Conservation (phyloP, 2,113 vertebrate genomes). For the Gulo gulo region DNA sequence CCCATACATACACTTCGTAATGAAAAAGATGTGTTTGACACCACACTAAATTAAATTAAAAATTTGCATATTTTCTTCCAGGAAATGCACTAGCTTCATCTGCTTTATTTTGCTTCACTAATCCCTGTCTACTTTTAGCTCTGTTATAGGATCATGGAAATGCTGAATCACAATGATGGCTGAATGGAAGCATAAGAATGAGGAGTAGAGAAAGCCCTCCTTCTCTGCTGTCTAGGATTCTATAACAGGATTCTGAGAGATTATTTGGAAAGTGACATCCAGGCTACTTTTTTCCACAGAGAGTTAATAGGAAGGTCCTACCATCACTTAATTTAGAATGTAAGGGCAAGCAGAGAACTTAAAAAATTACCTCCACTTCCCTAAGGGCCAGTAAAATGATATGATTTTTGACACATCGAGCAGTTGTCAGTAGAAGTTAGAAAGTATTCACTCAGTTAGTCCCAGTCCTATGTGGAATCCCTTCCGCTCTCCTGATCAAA, state of each 20-base stretch:
- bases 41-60: constrained; percentile 74
- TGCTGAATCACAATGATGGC: constrained; percentile 40
- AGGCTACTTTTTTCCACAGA: not conserved
- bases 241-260: not conserved
- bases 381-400: not conserved
- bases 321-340: not conserved
- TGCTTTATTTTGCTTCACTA: constrained; percentile 64
- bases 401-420: not conserved
- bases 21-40: constrained; percentile 77
- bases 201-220: not conserved
- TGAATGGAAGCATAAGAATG: not conserved
- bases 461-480: not conserved
- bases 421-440: not conserved
- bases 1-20: constrained; percentile 71
- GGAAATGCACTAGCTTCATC: constrained; percentile 50
- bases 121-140: constrained; percentile 39
- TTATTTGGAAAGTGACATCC: not conserved
- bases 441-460: not conserved
- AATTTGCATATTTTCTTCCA: constrained; percentile 75
- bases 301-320: not conserved
- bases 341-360: not conserved
- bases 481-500: not conserved
- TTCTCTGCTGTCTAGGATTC: not conserved
- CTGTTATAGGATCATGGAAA: constrained; percentile 24
- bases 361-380: not conserved